phyloP scores from a whole-genome alignment of 2,113 vertebrate species.

The Cyanistes caeruleus region DNA sequence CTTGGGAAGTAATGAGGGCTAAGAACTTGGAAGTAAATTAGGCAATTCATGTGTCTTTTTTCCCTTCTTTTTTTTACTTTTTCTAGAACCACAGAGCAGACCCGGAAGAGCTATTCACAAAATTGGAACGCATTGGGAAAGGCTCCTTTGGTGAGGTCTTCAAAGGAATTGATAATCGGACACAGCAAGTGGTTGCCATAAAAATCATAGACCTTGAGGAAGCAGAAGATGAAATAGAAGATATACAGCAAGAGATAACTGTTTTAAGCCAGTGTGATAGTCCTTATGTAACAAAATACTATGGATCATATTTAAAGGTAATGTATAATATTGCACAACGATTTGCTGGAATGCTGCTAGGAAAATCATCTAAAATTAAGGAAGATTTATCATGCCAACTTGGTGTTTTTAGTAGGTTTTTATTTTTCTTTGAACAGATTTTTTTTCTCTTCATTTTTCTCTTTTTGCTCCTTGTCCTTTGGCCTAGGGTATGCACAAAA shows the following conservation, averaged over 20 bases:
- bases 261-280: slow-evolving; percentile 94
- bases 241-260: slow-evolving; percentile 96
- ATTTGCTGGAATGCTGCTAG: neutral
- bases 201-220: slow-evolving; percentile 96
- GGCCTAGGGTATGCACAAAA: neutral
- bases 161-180: slow-evolving; percentile 92
- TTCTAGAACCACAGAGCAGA: slow-evolving; percentile 87
- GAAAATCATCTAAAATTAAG: neutral
- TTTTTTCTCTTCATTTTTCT: neutral
- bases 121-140: slow-evolving; percentile 91
- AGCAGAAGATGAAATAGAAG: slow-evolving; percentile 95
- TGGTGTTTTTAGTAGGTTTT: neutral
- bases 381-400: neutral
- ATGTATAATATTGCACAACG: neutral
- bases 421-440: neutral
- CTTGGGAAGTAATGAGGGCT: neutral
- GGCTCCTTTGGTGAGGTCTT: slow-evolving; percentile 95
- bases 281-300: slow-evolving; percentile 93
- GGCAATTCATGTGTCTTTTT: neutral
- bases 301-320: slow-evolving; percentile 94
- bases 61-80: neutral
- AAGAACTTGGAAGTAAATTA: neutral
- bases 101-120: slow-evolving; percentile 92
- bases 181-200: slow-evolving; percentile 91
- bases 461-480: neutral